Percentiles rank a stretch among this genome's conserved stretches.
Conservation (phyloP, 2,797 vertebrate species). For the Percopsis omiscomaycus region DNA sequence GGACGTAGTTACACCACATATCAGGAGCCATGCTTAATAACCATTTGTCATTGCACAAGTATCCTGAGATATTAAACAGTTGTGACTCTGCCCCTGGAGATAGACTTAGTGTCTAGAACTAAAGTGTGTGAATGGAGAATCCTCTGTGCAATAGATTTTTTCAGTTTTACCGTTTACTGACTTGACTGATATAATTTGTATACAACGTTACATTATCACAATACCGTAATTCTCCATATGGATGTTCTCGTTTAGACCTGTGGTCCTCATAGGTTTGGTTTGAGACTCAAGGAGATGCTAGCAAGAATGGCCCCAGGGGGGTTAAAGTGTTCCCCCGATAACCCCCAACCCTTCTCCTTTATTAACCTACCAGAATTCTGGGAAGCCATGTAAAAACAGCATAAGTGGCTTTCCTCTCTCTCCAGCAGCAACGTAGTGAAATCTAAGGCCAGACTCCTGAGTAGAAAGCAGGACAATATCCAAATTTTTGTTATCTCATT, state of each 20-base stretch:
- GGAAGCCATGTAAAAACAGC: slow-evolving; percentile 96
- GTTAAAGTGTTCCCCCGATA: too few relatives aligned
- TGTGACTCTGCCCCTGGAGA: slow-evolving; percentile 13
- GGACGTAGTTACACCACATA: slow-evolving; percentile 56
- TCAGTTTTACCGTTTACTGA: too few relatives aligned
- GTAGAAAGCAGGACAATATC: slow-evolving; percentile 3
- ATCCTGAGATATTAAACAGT: slow-evolving; percentile 44
- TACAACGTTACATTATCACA: too few relatives aligned
- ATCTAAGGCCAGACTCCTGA: slow-evolving; percentile 95
- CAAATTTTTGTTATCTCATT: background rate
- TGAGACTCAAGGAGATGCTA: background rate
- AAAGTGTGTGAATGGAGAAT: slow-evolving; percentile 18
- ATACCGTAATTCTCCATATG: too few relatives aligned
- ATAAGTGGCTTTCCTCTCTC: slow-evolving; percentile 97
- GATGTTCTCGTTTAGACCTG: too few relatives aligned
- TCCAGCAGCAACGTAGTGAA: slow-evolving; percentile 97
- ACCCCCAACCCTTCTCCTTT: background rate
- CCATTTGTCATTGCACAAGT: slow-evolving; percentile 37
- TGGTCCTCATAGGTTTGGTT: too few relatives aligned
- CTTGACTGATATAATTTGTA: background rate
- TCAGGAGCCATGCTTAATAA: slow-evolving; percentile 37
- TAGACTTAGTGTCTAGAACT: slow-evolving; percentile 14
- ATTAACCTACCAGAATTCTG: slow-evolving; percentile 94
- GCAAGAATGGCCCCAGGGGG: background rate
- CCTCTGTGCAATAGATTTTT: slow-evolving; percentile 17